Base-by-base conservation (phyloP, 2,113 vertebrate genomes). In the Channa argus region DNA sequence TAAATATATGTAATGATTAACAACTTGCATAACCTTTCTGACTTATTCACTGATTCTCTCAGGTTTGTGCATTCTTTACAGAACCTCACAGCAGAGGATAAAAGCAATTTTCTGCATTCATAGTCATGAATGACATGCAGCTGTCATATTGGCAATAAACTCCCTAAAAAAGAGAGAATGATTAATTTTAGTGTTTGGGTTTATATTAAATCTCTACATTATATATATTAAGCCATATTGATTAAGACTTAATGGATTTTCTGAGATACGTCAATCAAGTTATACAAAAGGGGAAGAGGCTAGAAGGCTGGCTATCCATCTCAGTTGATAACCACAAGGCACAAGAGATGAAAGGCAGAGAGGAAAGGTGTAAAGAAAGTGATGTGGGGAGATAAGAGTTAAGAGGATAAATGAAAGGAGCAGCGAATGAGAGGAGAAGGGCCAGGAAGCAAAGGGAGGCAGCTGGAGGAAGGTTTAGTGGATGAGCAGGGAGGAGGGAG, bases 341-440 rank as follows among this genome's bases (percentile, higher is more conserved):
- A 69, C 24, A 24, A 24, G 62, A 46, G 86, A 86, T 84, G 87
- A 87, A 66, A 86, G 63, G 56, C 8, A 2, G 45, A 69, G 71
- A 71, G 71, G 56, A 84, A 54, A 71, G 74, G 75, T 74, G 65
- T 80, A 58, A 63, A 85, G 58, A 74, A 24, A 86, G 54, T 63
- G 76, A 86, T 84, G 73, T 8, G 49, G 50, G 63, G 44, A 86
- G 90, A 92, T 89, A 84, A 87, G 80, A 71, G 74, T 61, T 80
- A 70, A 85, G 83, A 79, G 71, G 69, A 80, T 86, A 80, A 83
- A 85, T 11, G 34, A 79, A 66, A 74, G 37, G 60, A 65, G 60
- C 50, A 66, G 58, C 80, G 54, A 74, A 72, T 45, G 72, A 63
- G 71, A 82, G 62, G 49, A 49, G 68, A 50, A 38, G 36, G 34